Base-by-base conservation (phyloP, 2,797 vertebrate genomes). In the Antennarius maculatus region DNA sequence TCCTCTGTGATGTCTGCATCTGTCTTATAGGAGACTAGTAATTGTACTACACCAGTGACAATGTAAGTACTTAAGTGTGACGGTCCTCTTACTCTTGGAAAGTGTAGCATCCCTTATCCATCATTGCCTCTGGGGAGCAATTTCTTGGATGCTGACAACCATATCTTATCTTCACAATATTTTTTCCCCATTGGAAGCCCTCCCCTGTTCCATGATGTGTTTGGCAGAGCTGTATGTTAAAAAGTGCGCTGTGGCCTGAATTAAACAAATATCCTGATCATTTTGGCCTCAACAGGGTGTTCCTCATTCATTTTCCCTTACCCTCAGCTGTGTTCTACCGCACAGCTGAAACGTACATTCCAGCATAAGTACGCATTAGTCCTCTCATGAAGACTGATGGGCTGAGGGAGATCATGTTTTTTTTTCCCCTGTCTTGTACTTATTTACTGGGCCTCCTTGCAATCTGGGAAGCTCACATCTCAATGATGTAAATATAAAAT, bases 31-130 rank as follows among this genome's bases (percentile, higher is more conserved):
- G 85, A 86, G 64, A 77, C 84, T 83, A 81, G 89, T 92, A 92
- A 93, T 92, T 92, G 90, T 89, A 80, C 71, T 73, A 88, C 88
- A 86, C 73, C 89, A 81, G 81, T 85, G 84, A 87, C 85, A 87
- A 80, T 85, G 84, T 84, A 84, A 79, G 85, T 80, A 73, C 79
- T 78, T 84, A 83, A 87, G 81, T 87, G 89, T 88, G 87, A 93
- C 86, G 79, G 80, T 83, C 86, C 80, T 81, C 69, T 61, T 84
- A 80, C 81, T 88, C 76, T 73, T 87, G 88, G 90, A 73, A 85
- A 86, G 89, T 71, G 80, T 83, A 81, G 79, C 71, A 49, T 88
- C 85, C 85, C 88, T 82, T 90, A 88, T 92, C 86, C 86, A 84
- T 87, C 82, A 75, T 60, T 68, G 82, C 55, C 90, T 90, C 88